Evolutionary conservation across 2,113 vertebrate genomes (phyloP), one percentile per base, ranked within the genome.

Genomic region (Tenebrosternarchus preto): DNA sequence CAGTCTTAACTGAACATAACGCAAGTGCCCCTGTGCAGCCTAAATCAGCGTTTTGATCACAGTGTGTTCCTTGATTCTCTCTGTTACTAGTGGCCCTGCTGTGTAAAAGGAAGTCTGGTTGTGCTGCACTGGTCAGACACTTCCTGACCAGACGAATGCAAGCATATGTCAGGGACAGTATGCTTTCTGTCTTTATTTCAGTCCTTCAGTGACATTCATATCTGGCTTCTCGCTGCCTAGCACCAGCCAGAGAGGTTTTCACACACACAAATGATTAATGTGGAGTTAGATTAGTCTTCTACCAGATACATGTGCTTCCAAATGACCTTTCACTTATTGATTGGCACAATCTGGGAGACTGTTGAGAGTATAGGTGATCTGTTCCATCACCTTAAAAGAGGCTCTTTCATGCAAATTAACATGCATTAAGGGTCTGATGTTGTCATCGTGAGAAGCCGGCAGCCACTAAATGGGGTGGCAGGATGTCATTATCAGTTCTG

Each of bases 11-110:
- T 12, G 11, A 12, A 20, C 19, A 12, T 17, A 25, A 12, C 50
- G 1, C n/a, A 7, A 5, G 17, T 17, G 4, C 12, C 5, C 27
- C 17, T n/a, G 46, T 29, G 70, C 17, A 5, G 17, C 27, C 20
- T 25, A 56, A 33, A 73, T 73, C 64, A 68, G 6, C 22, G 64
- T 68, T 78, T 73, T n/a, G 61, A 5, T 22, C 19, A 73, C 55
- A 22, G 78, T 57, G 63, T 66, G 17, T 20, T 16, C 8, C 8
- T 9, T 12, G 16, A 8, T 25, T 64, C 4, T 1, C 60, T 19
- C 25, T 22, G 1, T 50, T 36, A 36, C 33, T 36, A 36, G 6
- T 36, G 6, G 33, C 33, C 39, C 11, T 12, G 43, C 43, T 15
- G 43, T 50, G 43, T 9, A 15, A 50, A 50, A 15, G 43, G 11